phyloP scores from a whole-genome alignment of 2,113 vertebrate genomes.

The Callocephalon fimbriatum region DNA sequence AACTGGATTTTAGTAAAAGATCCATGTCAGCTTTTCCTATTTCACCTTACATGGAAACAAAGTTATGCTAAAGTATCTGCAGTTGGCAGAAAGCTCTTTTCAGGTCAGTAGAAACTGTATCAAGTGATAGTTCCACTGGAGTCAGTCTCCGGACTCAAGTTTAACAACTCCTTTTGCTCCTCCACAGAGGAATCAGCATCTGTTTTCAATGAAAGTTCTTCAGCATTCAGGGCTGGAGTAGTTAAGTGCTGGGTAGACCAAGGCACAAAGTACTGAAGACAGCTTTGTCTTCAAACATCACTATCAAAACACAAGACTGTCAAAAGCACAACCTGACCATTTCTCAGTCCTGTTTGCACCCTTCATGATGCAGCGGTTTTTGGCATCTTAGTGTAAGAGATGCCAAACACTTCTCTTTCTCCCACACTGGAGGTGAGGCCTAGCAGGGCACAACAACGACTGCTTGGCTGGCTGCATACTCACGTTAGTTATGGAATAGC shows the following conservation, averaged over 20 bases:
- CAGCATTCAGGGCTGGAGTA: background rate
- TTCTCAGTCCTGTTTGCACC: background rate
- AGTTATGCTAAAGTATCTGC: background rate
- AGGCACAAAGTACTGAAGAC: background rate
- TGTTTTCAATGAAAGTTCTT: background rate
- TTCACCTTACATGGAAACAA: background rate
- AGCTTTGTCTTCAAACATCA: background rate
- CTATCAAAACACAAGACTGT: background rate
- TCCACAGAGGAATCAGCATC: background rate
- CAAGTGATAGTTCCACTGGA: background rate
- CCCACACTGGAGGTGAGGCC: background rate
- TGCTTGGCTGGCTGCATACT: background rate
- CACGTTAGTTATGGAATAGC: background rate
- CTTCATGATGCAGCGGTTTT: background rate
- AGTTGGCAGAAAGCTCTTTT: background rate
- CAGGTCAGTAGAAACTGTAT: background rate
- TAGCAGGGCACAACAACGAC: background rate
- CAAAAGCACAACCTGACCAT: background rate
- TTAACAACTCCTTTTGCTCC: background rate
- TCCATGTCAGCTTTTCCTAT: fast-evolving
- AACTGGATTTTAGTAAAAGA: background rate
- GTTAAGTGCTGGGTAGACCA: background rate
- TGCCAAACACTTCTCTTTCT: background rate
- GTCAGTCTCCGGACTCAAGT: background rate
- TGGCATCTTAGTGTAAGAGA: background rate